Percentiles rank a stretch among this genome's conserved stretches.
Evolutionary conservation across 2,113 vertebrate species (phyloP).

Genomic region (Sphyrna mokarran): DNA sequence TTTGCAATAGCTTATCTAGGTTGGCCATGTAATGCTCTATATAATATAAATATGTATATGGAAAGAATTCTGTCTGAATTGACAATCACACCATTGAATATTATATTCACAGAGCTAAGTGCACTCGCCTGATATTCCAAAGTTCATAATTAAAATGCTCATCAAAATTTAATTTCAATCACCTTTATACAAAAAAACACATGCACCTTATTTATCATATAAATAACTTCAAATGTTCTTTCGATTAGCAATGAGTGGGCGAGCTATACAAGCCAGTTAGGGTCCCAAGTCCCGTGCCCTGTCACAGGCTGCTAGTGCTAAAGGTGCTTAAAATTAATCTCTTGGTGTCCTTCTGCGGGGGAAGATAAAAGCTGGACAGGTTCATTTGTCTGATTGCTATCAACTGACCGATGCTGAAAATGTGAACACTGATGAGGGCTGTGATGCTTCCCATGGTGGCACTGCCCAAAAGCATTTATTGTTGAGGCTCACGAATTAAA

Average conservation of each 20-base stretch:
- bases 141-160: conserved; percentile 1
- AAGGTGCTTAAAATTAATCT: background rate
- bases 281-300: background rate
- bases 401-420: background rate
- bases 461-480: background rate
- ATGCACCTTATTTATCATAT: background rate
- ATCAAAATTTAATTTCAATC: background rate
- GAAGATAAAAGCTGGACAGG: background rate
- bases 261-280: background rate
- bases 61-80: background rate
- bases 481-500: background rate
- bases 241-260: background rate
- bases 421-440: background rate
- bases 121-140: background rate
- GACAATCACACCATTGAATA: background rate
- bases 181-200: background rate
- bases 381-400: no score
- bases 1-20: background rate
- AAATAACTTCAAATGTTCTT: background rate
- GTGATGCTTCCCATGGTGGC: background rate
- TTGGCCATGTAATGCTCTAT: background rate
- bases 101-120: background rate
- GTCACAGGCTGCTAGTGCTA: background rate
- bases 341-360: background rate
- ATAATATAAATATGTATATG: background rate